Conservation (phyloP, 2,888 invertebrate species). For the Hetaerina titia region DNA sequence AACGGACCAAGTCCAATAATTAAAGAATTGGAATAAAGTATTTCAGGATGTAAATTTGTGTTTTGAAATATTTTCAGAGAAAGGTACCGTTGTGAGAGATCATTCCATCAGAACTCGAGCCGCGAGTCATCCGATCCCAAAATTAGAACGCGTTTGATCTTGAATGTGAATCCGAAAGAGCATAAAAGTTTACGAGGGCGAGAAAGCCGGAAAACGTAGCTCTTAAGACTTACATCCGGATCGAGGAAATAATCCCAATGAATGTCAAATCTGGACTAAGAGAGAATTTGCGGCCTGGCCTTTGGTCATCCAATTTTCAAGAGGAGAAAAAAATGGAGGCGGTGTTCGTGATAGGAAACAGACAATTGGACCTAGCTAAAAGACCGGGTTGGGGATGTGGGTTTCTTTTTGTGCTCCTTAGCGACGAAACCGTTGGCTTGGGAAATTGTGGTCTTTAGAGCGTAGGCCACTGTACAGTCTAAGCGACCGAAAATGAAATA, state of each 20-base stretch:
- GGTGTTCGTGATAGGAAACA: not conserved
- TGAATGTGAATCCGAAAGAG: not conserved
- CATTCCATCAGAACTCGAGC: not conserved
- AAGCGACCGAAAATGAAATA: not conserved
- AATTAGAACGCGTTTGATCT: not conserved
- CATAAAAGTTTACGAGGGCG: not conserved
- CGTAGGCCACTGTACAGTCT: not conserved
- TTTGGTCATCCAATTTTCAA: conserved; percentile 18
- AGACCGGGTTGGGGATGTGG: not conserved
- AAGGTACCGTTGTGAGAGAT: not conserved
- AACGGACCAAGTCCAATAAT: too few relatives aligned
- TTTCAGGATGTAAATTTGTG: not conserved
- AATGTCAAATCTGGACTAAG: conserved; percentile 9
- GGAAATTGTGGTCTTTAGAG: not conserved
- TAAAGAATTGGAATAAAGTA: too few relatives aligned
- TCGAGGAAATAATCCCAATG: not conserved
- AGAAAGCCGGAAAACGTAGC: not conserved
- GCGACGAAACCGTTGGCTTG: not conserved
- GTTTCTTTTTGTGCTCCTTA: not conserved
- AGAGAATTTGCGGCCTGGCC: not conserved
- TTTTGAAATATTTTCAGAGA: not conserved
- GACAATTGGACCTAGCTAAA: not conserved
- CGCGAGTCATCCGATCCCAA: not conserved
- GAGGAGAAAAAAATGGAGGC: not conserved
- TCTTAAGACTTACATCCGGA: conserved; percentile 7